phyloP scores from a whole-genome alignment of 2,113 vertebrate species.

The Siniperca chuatsi region DNA sequence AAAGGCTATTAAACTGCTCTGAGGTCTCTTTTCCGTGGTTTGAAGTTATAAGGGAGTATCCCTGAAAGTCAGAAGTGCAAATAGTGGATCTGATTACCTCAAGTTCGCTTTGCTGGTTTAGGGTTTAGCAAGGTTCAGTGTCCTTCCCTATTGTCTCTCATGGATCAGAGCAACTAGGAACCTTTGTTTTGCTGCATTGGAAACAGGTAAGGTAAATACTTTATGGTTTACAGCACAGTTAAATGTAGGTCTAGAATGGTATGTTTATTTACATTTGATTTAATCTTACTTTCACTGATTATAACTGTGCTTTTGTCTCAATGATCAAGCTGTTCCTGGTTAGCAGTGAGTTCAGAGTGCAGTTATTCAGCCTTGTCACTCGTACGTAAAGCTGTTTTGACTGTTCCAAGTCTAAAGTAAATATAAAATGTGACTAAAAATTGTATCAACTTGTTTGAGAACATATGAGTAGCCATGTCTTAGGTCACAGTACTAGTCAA shows the following conservation, averaged over 20 bases:
- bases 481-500: not conserved
- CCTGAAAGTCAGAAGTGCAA: conserved; percentile 25
- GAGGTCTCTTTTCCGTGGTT: conserved; percentile 44
- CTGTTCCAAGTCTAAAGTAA: not conserved
- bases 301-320: not conserved
- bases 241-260: not conserved
- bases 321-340: not conserved
- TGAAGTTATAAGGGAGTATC: not conserved
- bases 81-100: conserved; percentile 1
- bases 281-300: not conserved
- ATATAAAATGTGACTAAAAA: not conserved
- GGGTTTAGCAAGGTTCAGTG: conserved; percentile 3
- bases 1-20: conserved; percentile 28
- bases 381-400: not conserved
- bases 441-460: not conserved
- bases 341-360: not conserved
- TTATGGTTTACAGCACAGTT: not conserved
- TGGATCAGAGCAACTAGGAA: not conserved
- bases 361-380: not conserved
- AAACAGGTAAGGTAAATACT: not conserved
- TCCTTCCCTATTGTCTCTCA: not conserved
- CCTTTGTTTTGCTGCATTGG: not conserved
- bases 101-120: conserved; percentile 18
- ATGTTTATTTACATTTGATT: not conserved
- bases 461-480: not conserved